A percentile compares a stretch with the other conserved stretches of the same genome.
Evolutionary conservation across 2,888 invertebrate genomes (phyloP).

Genomic region (Sarcophaga subvicina): DNA sequence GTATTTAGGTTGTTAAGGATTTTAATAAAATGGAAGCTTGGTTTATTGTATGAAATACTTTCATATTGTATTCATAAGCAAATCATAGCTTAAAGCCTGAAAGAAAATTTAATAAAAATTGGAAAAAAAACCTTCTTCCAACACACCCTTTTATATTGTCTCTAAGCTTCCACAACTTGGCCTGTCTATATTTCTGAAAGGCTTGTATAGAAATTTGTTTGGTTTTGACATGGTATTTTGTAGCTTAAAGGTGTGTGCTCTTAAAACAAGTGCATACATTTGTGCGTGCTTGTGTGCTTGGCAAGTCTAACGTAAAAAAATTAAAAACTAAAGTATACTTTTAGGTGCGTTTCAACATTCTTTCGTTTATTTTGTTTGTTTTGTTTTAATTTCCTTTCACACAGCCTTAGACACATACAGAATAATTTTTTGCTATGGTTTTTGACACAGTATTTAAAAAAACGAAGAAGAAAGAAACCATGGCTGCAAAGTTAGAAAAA

Average conservation of each 20-base stretch:
- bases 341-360: constrained; percentile 43
- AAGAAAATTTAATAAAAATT: too few species aligned
- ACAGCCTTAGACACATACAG: neutral
- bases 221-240: constrained; percentile 64
- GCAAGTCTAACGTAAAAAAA: neutral
- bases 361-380: constrained; percentile 13
- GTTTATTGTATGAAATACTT: too few species aligned
- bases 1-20: too few species aligned
- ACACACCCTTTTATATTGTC: constrained; percentile 15
- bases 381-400: constrained; percentile 11
- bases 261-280: constrained; percentile 1
- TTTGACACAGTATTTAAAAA: constrained; percentile 41
- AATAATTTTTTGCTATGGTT: neutral
- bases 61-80: too few species aligned
- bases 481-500: neutral
- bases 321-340: constrained; percentile 48
- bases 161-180: neutral
- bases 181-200: constrained; percentile 67
- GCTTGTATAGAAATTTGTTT: constrained; percentile 65
- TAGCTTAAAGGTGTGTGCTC: constrained; percentile 54
- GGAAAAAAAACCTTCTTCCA: neutral
- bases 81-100: too few species aligned
- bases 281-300: constrained; percentile 36
- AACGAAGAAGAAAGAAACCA: neutral
- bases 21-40: too few species aligned